A percentile compares a stretch with the other conserved stretches of the same genome.
Evolutionary conservation across 2,113 vertebrate genomes (phyloP).

Genomic region (Ammodytes marinus): DNA sequence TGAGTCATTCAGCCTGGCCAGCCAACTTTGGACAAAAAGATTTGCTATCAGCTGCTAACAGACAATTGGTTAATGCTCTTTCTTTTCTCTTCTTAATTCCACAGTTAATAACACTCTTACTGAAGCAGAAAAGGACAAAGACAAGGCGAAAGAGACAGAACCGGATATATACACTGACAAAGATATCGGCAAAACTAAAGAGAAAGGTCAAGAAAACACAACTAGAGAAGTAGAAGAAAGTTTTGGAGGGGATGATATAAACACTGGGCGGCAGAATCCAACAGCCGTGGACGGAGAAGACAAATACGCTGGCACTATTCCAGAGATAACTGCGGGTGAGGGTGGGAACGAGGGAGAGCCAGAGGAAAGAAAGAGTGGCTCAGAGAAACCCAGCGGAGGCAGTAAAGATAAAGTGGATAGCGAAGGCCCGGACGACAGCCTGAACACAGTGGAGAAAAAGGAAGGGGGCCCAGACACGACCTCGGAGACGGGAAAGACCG

Average conservation of each 20-base stretch:
- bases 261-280: constrained; percentile 48
- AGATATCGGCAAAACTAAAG: constrained; percentile 55
- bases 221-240: constrained; percentile 40
- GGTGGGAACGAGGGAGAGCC: constrained; percentile 46
- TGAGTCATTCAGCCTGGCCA: not conserved
- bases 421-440: constrained; percentile 49
- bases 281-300: constrained; percentile 58
- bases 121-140: constrained; percentile 72
- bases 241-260: constrained; percentile 43
- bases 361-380: constrained; percentile 50
- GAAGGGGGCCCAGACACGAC: constrained; percentile 34
- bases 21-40: constrained; percentile 6
- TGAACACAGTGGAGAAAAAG: constrained; percentile 63
- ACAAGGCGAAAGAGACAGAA: constrained; percentile 50
- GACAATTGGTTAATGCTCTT: constrained; percentile 15
- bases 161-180: constrained; percentile 47
- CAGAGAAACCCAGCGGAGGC: constrained; percentile 51
- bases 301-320: constrained; percentile 55
- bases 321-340: constrained; percentile 53
- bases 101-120: constrained; percentile 81
- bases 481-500: constrained; percentile 42
- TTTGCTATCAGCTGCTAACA: constrained; percentile 8
- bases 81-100: constrained; percentile 16
- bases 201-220: constrained; percentile 56
- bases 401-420: constrained; percentile 56